A percentile compares a stretch with the other conserved stretches of the same genome.
Evolutionary conservation across 2,113 vertebrate species (phyloP).

Genomic region (Sardina pilchardus): DNA sequence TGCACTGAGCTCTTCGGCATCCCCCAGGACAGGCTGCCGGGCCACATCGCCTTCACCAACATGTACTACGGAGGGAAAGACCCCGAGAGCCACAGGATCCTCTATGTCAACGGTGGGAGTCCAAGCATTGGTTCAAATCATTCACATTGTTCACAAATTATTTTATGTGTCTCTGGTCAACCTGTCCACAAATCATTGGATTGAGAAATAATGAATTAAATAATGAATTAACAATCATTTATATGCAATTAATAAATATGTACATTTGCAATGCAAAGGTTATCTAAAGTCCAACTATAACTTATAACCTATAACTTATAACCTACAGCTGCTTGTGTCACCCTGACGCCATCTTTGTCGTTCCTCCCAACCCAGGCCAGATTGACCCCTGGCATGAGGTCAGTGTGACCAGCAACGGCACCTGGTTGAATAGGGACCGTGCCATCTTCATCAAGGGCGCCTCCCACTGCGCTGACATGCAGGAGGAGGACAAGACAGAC

Average conservation of each 20-base stretch:
- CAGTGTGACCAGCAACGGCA: slow-evolving; percentile 61
- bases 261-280: background rate
- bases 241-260: too few relatives aligned
- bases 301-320: too few relatives aligned
- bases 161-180: background rate
- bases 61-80: slow-evolving; percentile 74
- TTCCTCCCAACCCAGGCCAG: slow-evolving; percentile 56
- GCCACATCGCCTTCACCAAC: slow-evolving; percentile 76
- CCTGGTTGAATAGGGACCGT: slow-evolving; percentile 40
- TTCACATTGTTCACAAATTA: background rate
- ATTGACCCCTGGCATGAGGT: slow-evolving; percentile 74
- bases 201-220: too few relatives aligned
- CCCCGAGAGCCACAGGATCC: slow-evolving; percentile 63
- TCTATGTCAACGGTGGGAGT: slow-evolving; percentile 76
- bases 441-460: slow-evolving; percentile 68
- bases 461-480: slow-evolving; percentile 76
- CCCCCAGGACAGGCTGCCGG: slow-evolving; percentile 59
- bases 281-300: background rate
- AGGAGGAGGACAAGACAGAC: slow-evolving; percentile 38
- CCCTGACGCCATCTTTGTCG: background rate
- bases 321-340: background rate
- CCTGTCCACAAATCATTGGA: background rate
- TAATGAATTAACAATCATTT: too few relatives aligned
- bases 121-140: too few relatives aligned
- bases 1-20: slow-evolving; percentile 77